Base-by-base conservation (phyloP, 2,113 vertebrate genomes). In the Oceanodroma tethys region DNA sequence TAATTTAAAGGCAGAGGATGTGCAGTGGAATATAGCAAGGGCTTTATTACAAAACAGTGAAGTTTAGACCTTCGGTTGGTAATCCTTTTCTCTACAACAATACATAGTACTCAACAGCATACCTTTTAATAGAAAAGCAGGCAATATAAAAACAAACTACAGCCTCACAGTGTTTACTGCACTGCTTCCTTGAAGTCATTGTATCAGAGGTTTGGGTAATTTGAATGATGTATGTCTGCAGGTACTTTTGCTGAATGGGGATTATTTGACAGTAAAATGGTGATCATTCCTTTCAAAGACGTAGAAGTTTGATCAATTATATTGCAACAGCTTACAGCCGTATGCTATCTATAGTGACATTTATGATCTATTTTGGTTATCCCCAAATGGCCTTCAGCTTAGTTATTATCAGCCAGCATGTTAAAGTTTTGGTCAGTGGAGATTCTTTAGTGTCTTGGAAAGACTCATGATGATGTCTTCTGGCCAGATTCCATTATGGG, bases 341-440 rank as follows among this genome's bases (percentile, higher is more conserved):
- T 63, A 43, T 85, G 26, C 58, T 96, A 90, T 91, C 84, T 93
- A 25, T 53, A 50, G 45, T 93, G 95, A 93, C 91, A 83, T 55
- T 94, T 89, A 71, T 93, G 87, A 97, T 97, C 84, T 91, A 96
- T 95, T 88, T 94, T 79, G 71, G 50, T 85, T 96, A 95, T 96
- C 93, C 91, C 91, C 81, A 91, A 85, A 88, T 26, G 84, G 86
- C 89, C 91, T 90, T 95, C 94, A 94, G 78, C 84, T 53, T 86
- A 85, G 29, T 50, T 65, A 50, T 86, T 96, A 93, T 96, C 89
- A 82, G 78, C 74, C 84, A 88, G 38, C 62, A 94, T 76, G 73
- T 80, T 95, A 66, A 96, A 89, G 59, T 95, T 94, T 78, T 83
- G 86, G 84, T 95, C 91, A 81, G 63, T 90, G 55, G 84, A 94